These are phyloP conservation scores for Diachasmimorpha longicaudata DNA, from an alignment of 1,140 invertebrate species.

Conservation along the genomic window DNA sequence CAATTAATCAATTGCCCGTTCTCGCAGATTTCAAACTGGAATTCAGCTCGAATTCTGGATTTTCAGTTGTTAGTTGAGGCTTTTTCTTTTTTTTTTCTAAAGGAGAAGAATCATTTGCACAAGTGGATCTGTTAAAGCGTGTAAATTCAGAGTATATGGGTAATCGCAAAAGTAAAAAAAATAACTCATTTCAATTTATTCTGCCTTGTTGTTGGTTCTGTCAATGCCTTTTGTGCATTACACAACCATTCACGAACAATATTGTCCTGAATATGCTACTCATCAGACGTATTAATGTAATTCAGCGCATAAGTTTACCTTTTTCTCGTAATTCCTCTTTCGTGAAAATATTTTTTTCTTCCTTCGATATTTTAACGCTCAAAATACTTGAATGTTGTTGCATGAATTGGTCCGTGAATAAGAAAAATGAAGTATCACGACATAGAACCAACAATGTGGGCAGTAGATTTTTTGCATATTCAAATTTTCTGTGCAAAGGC, in stretches of 20 bases:
- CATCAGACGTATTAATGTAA: neutral
- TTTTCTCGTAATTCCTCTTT: neutral
- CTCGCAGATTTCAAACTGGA: neutral
- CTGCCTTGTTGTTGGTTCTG: constrained; percentile 54
- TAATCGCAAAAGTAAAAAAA: constrained; percentile 61
- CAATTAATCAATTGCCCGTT: neutral
- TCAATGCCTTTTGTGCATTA: neutral
- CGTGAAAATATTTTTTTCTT: neutral
- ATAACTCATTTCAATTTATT: constrained; percentile 49
- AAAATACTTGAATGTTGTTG: neutral
- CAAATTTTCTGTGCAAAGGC: neutral
- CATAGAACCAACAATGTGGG: neutral
- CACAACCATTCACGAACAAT: neutral
- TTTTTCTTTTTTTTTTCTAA: neutral
- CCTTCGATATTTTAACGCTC: neutral
- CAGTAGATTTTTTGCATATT: neutral
- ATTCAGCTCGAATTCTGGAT: too few relatives aligned
- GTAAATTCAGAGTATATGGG: constrained; percentile 36
- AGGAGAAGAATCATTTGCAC: constrained; percentile 40
- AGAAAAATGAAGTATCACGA: neutral
- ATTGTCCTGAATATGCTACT: neutral
- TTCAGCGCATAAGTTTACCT: neutral
- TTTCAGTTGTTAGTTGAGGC: neutral
- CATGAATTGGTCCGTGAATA: neutral
- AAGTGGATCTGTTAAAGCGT: constrained; percentile 46